Conservation (phyloP, 2,113 vertebrate species). For the Dolichallabes microphthalmus region DNA sequence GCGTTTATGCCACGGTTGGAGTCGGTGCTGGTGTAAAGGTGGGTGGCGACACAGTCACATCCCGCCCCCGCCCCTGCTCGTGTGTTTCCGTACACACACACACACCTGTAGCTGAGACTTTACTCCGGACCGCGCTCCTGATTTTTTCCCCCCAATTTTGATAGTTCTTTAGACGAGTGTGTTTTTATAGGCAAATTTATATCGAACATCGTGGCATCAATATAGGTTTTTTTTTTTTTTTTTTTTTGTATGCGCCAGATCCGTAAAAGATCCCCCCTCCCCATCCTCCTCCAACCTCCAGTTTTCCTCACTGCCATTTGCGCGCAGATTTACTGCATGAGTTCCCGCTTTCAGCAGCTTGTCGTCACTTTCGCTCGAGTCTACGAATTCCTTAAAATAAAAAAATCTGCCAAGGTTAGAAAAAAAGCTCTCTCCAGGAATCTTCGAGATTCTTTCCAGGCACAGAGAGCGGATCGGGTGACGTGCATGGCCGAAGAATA, state of each 20-base stretch:
- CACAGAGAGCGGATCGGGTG: slow-evolving; percentile 59
- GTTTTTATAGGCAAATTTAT: slow-evolving; percentile 54
- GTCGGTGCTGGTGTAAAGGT: neutral
- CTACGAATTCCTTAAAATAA: neutral
- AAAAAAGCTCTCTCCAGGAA: neutral
- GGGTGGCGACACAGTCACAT: neutral
- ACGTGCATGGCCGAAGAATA: slow-evolving; percentile 55
- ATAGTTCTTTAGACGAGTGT: slow-evolving; percentile 41
- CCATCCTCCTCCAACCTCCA: neutral
- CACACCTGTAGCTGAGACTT: slow-evolving; percentile 25
- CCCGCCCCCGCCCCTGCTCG: neutral
- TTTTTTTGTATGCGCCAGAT: slow-evolving; percentile 27
- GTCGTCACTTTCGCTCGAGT: neutral
- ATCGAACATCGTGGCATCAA: slow-evolving; percentile 39
- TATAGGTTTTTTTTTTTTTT: neutral
- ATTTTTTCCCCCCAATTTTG: slow-evolving; percentile 40
- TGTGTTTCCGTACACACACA: slow-evolving; percentile 9
- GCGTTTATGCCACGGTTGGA: slow-evolving; percentile 3
- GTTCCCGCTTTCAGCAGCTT: slow-evolving; percentile 46
- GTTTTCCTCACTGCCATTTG: slow-evolving; percentile 66
- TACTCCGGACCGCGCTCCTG: neutral
- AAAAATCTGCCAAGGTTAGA: neutral
- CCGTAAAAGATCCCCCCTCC: neutral
- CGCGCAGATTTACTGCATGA: slow-evolving; percentile 60
- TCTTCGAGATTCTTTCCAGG: neutral